These are phyloP conservation scores for Poeciliopsis presidionis DNA, from an alignment of 2,797 vertebrate species.

Conservation along the genomic window DNA sequence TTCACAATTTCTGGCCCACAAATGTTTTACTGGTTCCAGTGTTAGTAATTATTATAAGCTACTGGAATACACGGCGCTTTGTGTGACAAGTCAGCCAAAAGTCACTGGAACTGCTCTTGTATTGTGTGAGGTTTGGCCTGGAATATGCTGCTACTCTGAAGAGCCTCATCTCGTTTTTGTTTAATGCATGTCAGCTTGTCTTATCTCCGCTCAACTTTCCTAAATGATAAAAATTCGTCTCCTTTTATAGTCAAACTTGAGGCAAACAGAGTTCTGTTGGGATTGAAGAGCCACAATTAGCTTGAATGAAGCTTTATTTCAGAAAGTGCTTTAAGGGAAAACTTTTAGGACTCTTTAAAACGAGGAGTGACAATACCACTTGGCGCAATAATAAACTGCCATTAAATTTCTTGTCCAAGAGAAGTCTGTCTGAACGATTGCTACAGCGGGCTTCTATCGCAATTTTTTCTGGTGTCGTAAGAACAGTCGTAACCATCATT, in stretches of 20 bases:
- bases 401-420: neutral
- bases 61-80: slow-evolving; percentile 70
- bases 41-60: slow-evolving; percentile 74
- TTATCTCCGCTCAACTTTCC: slow-evolving; percentile 22
- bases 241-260: slow-evolving; percentile 17
- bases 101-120: slow-evolving; percentile 58
- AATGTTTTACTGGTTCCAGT: slow-evolving; percentile 78
- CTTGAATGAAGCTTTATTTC: neutral
- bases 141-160: slow-evolving; percentile 45
- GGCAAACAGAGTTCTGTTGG: slow-evolving; percentile 24
- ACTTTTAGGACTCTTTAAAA: neutral
- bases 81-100: slow-evolving; percentile 69
- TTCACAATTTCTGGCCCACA: slow-evolving; percentile 76
- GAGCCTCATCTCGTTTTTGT: slow-evolving; percentile 59
- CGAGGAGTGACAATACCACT: neutral
- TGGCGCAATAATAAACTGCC: neutral
- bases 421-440: neutral
- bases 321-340: slow-evolving; percentile 5
- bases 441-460: too few species aligned
- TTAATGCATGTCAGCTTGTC: slow-evolving; percentile 51
- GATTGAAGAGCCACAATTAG: neutral
- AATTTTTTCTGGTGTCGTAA: too few species aligned
- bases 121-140: slow-evolving; percentile 35
- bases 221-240: slow-evolving; percentile 5
- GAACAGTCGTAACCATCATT: too few species aligned